Evolutionary conservation across 1,140 invertebrate species (phyloP).

Genomic region (Alviniconcha marisindica): DNA sequence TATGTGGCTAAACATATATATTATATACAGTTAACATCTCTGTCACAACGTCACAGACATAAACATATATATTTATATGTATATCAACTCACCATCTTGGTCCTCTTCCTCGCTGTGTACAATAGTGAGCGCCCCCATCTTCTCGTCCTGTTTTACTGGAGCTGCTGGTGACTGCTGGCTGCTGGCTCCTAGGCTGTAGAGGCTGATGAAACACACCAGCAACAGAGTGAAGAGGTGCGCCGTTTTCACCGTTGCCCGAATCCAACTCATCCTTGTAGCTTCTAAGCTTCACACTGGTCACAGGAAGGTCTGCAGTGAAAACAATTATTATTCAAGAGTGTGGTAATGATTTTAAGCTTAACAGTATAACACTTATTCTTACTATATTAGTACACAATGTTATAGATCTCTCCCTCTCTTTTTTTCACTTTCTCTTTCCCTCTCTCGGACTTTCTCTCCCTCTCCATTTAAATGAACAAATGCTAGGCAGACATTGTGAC

Average conservation of each 20-base stretch:
- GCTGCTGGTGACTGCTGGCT: constrained; percentile 5
- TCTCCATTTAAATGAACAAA: too few relatives aligned
- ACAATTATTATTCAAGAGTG: too few relatives aligned
- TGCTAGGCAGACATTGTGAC: too few relatives aligned
- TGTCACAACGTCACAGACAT: neutral
- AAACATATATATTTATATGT: neutral
- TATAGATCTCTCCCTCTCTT: too few relatives aligned
- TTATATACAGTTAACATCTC: too few relatives aligned
- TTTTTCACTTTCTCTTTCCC: too few relatives aligned
- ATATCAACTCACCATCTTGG: neutral
- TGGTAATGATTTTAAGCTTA: too few relatives aligned
- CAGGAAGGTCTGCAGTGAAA: too few relatives aligned
- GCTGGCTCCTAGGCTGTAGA: constrained; percentile 29
- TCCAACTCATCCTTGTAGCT: constrained; percentile 1
- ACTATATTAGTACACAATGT: too few relatives aligned
- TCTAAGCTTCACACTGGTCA: neutral
- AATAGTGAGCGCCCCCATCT: constrained; percentile 28
- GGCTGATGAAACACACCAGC: constrained; percentile 1
- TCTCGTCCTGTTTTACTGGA: constrained; percentile 19
- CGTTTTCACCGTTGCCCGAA: constrained; percentile 5
- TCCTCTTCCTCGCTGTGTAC: constrained; percentile 6
- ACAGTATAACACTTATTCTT: too few relatives aligned
- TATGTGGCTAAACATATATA: too few relatives aligned
- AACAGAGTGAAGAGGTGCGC: constrained; percentile 34
- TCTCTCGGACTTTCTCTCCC: too few relatives aligned